Conservation (phyloP, 2,113 vertebrate genomes). For the Tricholaema leucomelas region DNA sequence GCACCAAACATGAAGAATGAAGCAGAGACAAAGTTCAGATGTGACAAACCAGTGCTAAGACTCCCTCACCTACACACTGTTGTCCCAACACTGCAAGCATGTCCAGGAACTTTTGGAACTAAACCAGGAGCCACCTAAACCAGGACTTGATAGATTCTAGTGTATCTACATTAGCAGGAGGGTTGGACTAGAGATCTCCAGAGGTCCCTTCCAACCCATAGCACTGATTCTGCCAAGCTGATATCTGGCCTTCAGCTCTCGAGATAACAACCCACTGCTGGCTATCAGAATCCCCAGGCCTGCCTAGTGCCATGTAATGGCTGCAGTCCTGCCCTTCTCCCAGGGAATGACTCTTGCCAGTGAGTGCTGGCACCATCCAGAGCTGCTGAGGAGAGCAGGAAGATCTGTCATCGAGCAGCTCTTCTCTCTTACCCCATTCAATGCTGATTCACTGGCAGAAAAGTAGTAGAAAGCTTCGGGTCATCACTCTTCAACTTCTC, state of each 20-base stretch:
- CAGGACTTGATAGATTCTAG: neutral
- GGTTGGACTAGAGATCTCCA: too few relatives aligned
- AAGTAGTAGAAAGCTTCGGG: neutral
- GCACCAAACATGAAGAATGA: neutral
- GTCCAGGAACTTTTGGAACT: neutral
- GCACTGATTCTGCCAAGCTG: neutral
- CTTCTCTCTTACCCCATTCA: neutral
- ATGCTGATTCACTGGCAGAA: neutral
- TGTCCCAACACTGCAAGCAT: rapidly evolving
- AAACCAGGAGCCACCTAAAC: neutral
- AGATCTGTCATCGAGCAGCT: neutral
- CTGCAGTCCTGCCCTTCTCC: rapidly evolving
- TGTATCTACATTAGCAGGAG: too few relatives aligned
- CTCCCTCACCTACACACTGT: neutral
- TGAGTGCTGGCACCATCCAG: neutral
- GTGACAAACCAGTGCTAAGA: neutral
- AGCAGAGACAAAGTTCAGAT: neutral
- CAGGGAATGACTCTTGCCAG: rapidly evolving
- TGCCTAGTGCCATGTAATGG: neutral
- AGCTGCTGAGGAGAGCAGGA: neutral
- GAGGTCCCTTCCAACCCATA: too few relatives aligned
- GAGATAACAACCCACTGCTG: neutral
- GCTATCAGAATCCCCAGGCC: neutral
- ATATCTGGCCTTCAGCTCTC: neutral
- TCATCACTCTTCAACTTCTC: neutral